These are phyloP conservation scores for Papilio demoleus DNA, from an alignment of 2,888 invertebrate species.

Conservation along the genomic window DNA sequence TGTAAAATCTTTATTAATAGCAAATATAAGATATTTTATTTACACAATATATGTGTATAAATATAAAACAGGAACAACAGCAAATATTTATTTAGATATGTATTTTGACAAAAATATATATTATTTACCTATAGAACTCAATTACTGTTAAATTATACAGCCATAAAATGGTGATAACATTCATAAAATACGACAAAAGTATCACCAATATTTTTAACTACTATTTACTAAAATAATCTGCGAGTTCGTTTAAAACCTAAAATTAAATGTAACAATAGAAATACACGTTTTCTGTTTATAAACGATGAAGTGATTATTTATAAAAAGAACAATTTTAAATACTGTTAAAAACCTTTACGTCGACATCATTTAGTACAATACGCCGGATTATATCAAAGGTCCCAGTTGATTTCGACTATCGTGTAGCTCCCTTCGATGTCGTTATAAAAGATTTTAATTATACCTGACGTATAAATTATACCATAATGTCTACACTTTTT, in stretches of 20 bases:
- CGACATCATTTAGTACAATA: too few species aligned
- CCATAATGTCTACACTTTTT: not conserved
- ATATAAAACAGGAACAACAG: conserved; percentile 27
- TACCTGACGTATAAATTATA: not conserved
- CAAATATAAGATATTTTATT: too few species aligned
- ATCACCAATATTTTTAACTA: not conserved
- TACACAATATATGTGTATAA: not conserved
- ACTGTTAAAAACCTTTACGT: too few species aligned
- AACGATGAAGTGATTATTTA: not conserved
- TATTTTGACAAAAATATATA: not conserved
- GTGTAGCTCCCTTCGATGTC: too few species aligned
- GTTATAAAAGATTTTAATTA: too few species aligned
- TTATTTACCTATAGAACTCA: not conserved
- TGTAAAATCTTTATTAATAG: conserved; percentile 15
- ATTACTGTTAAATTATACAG: not conserved
- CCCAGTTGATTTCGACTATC: too few species aligned
- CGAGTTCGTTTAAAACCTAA: not conserved
- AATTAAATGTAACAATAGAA: not conserved
- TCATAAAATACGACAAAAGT: not conserved
- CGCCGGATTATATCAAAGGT: too few species aligned
- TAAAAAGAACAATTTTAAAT: too few species aligned
- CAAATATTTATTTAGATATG: conserved; percentile 14
- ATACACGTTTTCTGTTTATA: not conserved
- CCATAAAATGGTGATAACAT: not conserved
- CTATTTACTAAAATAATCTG: not conserved